Base-by-base conservation (phyloP, 2,888 invertebrate species). In the Acanthosepion esculentum region DNA sequence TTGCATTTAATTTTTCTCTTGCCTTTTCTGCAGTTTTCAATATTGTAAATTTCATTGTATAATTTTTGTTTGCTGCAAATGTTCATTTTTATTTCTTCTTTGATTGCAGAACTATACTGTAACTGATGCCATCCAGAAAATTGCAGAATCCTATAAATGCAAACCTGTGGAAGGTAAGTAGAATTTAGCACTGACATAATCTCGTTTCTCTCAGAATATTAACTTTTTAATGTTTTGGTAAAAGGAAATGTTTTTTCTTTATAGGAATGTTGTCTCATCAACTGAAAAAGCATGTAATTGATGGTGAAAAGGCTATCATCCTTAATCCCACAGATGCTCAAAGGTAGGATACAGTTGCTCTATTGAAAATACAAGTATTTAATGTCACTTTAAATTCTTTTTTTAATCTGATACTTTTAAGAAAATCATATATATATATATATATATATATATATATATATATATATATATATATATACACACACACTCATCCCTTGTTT, bases 311-410 rank as follows among this genome's bases (percentile, higher is more conserved):
- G 98, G 98, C 99, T 50, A 99, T 99, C 96, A 99, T 99, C 96
- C 99, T 99, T 97, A 99, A 99, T 98, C 99, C 99, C 48, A 99
- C 98, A 96, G 99, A 99, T 97, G 98, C 99, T 55, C 99, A 99
- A 97, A 98, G 96, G 97, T 97, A 96, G 94, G 59, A 3, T 59
- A 59, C 59, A 59, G 59, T 59, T 50, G 50, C 15, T 50, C 50
- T 15, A 50, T 12, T 41, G 41, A 41, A 41, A 41, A 41, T 41
- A 41, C 41, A 41, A 41, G 41, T 50, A 15, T 50, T 50, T 23
- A 3, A 23, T 59, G 59, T 7, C 59, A 26, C 59, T 59, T 20
- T 59, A 41, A 41, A 41, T 41, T 41, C 41, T 41, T 41, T 41
- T 41, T 41, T 41, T 41, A 41, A 41, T 41, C 41, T 41, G 41